Evolutionary conservation across 1,140 invertebrate species (phyloP), one percentile per base, ranked within the genome.

Genomic region (Drosophila jambulina): DNA sequence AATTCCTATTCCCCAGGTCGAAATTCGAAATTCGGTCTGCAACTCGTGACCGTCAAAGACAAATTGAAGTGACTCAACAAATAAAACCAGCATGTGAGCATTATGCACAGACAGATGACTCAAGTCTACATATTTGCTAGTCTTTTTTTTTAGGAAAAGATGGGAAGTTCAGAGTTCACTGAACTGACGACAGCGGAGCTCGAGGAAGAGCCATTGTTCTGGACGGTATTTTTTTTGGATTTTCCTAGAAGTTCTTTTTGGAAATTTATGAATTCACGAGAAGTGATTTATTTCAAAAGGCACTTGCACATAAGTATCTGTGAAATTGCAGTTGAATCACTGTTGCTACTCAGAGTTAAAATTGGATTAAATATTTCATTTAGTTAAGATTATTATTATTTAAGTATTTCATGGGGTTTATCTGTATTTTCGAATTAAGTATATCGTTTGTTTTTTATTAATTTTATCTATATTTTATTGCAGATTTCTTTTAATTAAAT

Each of bases 31-130:
- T 56, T 56, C 9, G 58, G n/a, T 59, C 3, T 49, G 45, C 45
- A 72, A 71, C 70, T 72, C 70, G 70, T 72, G 70, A 72, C 68
- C 49, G 45, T 23, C 70, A 25, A 72, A 72, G 49, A 72, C 45
- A 60, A 72, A 72, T 72, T 29, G 45, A 25, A 72, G 36, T 72
- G 70, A 72, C 70, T 72, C 70, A 72, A 72, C 69, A 58, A 25
- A 72, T 27, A 40, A 46, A 19, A 19, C 51, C 42, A 68, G 19
- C 63, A 70, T 68, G 63, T 70, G 63, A 69, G 62, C 23, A 25
- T 45, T 38, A 57, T 57, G 49, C 65, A 27, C n/a, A 46, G 62
- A 42, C 53, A 23, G 61, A 64, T 64, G 61, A 64, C 56, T 64
- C 51, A 71, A 36, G 19, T 34, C 36, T 36, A n/a, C 4, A 19